These are phyloP conservation scores for Pararge aegeria DNA, from an alignment of 1,140 invertebrate genomes.

Conservation along the genomic window DNA sequence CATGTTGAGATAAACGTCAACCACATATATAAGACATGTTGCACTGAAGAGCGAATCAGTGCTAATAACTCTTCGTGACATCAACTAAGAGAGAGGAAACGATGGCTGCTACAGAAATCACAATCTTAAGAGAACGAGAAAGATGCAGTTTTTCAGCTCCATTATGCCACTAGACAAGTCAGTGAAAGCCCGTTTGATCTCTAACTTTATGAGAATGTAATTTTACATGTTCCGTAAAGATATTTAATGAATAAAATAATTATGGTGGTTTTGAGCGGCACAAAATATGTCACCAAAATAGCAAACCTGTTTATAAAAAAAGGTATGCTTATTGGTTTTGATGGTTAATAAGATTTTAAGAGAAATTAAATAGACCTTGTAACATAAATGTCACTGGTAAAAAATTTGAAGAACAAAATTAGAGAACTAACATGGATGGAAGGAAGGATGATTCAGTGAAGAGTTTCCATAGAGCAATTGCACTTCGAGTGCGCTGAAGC, in stretches of 20 bases:
- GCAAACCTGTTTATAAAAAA: too few species aligned
- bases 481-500: slow-evolving; percentile 48
- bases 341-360: too few species aligned
- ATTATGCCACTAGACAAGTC: slow-evolving; percentile 41
- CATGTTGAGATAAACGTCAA: slow-evolving; percentile 25
- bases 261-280: too few species aligned
- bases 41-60: slow-evolving; percentile 58
- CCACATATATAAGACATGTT: slow-evolving; percentile 26
- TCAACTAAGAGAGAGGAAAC: slow-evolving; percentile 50
- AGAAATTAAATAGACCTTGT: too few species aligned
- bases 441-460: background rate
- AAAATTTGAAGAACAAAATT: too few species aligned
- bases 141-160: slow-evolving; percentile 49
- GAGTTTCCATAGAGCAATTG: slow-evolving; percentile 28
- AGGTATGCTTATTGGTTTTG: too few species aligned
- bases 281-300: too few species aligned
- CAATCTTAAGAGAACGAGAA: slow-evolving; percentile 44
- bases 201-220: slow-evolving; percentile 66
- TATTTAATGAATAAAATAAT: too few species aligned
- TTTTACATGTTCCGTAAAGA: slow-evolving; percentile 62
- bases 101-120: slow-evolving; percentile 40
- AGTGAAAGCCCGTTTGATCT: slow-evolving; percentile 75
- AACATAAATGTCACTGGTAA: too few species aligned
- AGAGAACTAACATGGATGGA: too few species aligned
- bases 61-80: slow-evolving; percentile 58